Evolutionary conservation across 2,888 invertebrate genomes (phyloP).

Genomic region (Chrysina gloriosa): DNA sequence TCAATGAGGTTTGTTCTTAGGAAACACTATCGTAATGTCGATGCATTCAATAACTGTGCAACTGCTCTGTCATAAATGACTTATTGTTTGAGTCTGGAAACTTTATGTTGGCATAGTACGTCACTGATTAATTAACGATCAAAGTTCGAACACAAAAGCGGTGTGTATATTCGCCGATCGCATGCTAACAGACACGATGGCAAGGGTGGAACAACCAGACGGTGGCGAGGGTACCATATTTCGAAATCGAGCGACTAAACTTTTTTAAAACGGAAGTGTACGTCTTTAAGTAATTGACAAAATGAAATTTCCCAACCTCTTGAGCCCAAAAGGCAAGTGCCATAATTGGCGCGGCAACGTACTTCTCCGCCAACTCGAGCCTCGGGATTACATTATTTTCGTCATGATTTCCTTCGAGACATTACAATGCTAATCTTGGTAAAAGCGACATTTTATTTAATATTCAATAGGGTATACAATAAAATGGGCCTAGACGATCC

Average conservation of each 20-base stretch:
- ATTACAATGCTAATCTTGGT: constrained; percentile 7
- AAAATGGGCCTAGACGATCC: too few species aligned
- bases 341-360: constrained; percentile 3
- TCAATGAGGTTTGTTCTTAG: constrained; percentile 13
- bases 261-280: constrained; percentile 27
- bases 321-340: constrained; percentile 8
- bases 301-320: constrained; percentile 15
- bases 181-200: too few species aligned
- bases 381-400: constrained; percentile 8
- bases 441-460: neutral
- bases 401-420: constrained; percentile 13
- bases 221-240: neutral
- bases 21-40: constrained; percentile 20
- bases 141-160: constrained; percentile 38
- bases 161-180: constrained; percentile 22
- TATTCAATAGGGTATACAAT: constrained; percentile 9
- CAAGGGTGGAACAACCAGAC: neutral
- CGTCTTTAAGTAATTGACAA: constrained; percentile 21
- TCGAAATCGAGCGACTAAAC: neutral
- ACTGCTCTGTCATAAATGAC: constrained; percentile 37
- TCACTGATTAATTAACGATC: constrained; percentile 41
- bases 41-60: constrained; percentile 37
- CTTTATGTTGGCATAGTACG: constrained; percentile 35
- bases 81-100: constrained; percentile 40
- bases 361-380: neutral